phyloP scores from a whole-genome alignment of 2,113 vertebrate species.

The Alligator mississippiensis region DNA sequence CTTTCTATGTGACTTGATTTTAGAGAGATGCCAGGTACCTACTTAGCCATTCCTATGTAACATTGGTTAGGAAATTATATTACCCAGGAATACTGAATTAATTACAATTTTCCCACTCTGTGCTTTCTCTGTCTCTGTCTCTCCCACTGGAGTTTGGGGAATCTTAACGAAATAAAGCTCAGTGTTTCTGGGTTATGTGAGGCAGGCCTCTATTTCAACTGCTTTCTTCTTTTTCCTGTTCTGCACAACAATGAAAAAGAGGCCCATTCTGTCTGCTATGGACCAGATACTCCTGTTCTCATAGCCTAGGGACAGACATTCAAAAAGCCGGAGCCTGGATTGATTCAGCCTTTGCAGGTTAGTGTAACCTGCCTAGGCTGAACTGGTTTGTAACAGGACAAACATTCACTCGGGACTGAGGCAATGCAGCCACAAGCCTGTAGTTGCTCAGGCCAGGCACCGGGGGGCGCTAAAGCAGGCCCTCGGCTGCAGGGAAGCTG shows the following conservation, averaged over 20 bases:
- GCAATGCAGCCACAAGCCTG: too few species aligned
- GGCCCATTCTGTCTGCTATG: neutral
- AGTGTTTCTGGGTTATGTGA: neutral
- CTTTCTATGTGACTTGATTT: neutral
- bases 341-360: too few species aligned
- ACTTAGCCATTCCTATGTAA: neutral
- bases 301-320: fast-evolving
- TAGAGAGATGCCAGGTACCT: neutral
- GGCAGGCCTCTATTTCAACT: neutral
- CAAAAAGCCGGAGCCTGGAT: neutral
- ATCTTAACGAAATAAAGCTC: neutral
- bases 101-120: fast-evolving
- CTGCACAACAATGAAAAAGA: neutral
- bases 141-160: neutral
- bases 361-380: too few species aligned
- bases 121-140: neutral
- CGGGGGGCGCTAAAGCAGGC: too few species aligned
- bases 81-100: neutral
- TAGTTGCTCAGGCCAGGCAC: too few species aligned
- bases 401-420: too few species aligned
- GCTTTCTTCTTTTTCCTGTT: fast-evolving
- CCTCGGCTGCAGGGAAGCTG: too few species aligned
- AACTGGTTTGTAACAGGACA: too few species aligned
- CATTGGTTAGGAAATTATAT: neutral
- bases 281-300: neutral